Evolutionary conservation across 64 coral and sea anemone species (phyloP), one percentile per base, ranked within the genome.

Genomic region (Platygyra sinensis): DNA sequence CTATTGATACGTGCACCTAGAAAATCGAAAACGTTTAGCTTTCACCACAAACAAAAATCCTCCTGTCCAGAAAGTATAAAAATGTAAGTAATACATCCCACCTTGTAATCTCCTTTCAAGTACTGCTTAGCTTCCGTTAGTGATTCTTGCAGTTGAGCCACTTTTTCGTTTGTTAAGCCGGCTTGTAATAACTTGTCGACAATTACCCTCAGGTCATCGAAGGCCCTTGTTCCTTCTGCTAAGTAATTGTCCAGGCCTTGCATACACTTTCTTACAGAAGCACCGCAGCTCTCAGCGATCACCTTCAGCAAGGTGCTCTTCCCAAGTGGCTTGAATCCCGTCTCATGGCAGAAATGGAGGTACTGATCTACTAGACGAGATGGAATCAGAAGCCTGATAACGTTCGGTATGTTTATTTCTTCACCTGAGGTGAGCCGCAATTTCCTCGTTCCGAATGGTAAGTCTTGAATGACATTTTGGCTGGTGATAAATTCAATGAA

Each of bases 221-320:
- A 31, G 64, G 63, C 83, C 25, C 24, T 75, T 52, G 69, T 87
- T 22, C 86, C 86, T 59, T 87, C 86, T 73, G 86, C 86, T 74
- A 75, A 24, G 54, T 74, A 87, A 52, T 76, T 87, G 51, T 87
- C 86, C 67, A 87, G 72, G n/a, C 86, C 86, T 27, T 59, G 60
- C 52, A 87, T 74, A 25, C 86, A 87, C 50, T 87, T 87, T 87
- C 86, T 73, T 38, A 87, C 86, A 20, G 86, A 87, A 73, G 86
- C 69, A 54, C 33, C 51, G 39, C 86, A 87, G 30, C 86, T 87
- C 64, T 87, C 86, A 49, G 86, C 51, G 42, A 87, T 75, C 32
- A 87, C 72, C 24, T 87, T 87, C 20, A 87, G 72, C 65, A 87
- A 55, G 28, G 86, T 87, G 24, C 86, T 87, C 46, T 57, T 73